A percentile compares a stretch with the other conserved stretches of the same genome.
Conservation (phyloP, 2,888 invertebrate genomes). For the Tenodera sinensis region DNA sequence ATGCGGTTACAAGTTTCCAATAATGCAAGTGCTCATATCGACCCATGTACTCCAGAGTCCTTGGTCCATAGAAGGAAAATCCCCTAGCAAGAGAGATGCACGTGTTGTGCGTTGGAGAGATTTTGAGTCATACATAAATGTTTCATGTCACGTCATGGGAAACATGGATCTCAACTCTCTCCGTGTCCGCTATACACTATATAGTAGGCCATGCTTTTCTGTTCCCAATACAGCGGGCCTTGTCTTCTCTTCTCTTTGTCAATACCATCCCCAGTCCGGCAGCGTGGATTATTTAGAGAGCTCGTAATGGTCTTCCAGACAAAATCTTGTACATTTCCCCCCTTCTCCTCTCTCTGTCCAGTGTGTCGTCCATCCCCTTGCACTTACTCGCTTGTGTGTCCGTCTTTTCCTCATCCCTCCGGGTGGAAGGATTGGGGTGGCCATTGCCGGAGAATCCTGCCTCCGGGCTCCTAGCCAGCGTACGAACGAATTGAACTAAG, state of each 20-base stretch:
- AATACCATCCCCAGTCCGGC: conserved; percentile 20
- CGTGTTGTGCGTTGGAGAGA: conserved; percentile 22
- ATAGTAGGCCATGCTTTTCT: neutral
- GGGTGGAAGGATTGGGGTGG: conserved; percentile 4
- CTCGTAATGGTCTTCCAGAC: conserved; percentile 30
- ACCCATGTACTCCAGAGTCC: neutral
- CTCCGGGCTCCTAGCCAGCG: conserved; percentile 20
- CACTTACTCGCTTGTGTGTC: neutral
- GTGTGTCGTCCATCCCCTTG: conserved; percentile 11
- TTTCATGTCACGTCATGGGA: conserved; percentile 31
- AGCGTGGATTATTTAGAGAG: conserved; percentile 33
- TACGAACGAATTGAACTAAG: conserved; percentile 25
- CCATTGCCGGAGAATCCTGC: conserved; percentile 7
- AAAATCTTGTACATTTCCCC: conserved; percentile 29
- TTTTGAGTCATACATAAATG: conserved; percentile 23
- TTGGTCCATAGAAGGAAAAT: conserved; percentile 8
- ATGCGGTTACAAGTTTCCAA: neutral
- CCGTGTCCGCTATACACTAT: neutral
- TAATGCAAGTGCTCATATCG: neutral
- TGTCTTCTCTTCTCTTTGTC: conserved; percentile 30
- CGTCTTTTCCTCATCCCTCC: neutral
- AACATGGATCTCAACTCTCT: conserved; percentile 18
- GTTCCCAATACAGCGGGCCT: neutral
- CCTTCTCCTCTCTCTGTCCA: conserved; percentile 6
- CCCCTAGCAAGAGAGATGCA: conserved; percentile 5